These are phyloP conservation scores for Onthophagus taurus DNA, from an alignment of 1,140 invertebrate genomes.

Conservation along the genomic window DNA sequence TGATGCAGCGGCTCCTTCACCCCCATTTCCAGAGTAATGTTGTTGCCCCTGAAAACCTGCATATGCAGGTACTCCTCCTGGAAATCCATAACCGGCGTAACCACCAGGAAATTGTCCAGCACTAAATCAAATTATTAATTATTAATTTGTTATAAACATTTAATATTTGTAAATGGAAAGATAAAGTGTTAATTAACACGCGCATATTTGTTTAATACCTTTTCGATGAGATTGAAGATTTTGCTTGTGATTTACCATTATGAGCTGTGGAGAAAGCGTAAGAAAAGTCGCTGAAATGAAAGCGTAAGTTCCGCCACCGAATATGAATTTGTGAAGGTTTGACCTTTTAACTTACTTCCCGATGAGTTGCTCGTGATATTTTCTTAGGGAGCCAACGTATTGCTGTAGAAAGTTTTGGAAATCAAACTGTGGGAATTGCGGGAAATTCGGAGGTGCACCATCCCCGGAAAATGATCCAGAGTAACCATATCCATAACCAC, in stretches of 20 bases:
- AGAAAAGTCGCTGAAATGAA: conserved; percentile 7
- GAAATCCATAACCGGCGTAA: conserved; percentile 7
- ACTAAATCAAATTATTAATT: not conserved
- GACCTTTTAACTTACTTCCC: conserved; percentile 24
- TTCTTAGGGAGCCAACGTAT: conserved; percentile 20
- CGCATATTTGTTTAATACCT: conserved; percentile 12
- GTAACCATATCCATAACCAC: conserved; percentile 8
- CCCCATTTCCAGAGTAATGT: conserved; percentile 3
- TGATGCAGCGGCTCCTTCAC: conserved; percentile 30
- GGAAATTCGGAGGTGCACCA: not conserved
- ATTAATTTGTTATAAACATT: conserved; percentile 3
- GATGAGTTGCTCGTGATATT: conserved; percentile 22
- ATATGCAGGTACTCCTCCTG: conserved; percentile 3
- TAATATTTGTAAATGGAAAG: not conserved
- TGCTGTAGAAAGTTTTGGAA: conserved; percentile 21
- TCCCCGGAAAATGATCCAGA: conserved; percentile 3
- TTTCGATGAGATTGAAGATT: conserved; percentile 22
- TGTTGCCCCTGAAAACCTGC: not conserved
- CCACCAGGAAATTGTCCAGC: not conserved
- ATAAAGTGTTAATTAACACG: conserved; percentile 11
- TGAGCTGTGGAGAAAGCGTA: conserved; percentile 22
- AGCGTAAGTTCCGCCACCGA: conserved; percentile 1
- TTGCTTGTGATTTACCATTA: conserved; percentile 18
- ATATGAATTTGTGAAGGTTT: conserved; percentile 2
- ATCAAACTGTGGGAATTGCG: conserved; percentile 20